These are phyloP conservation scores for Potamarius usumacintae DNA, from an alignment of 2,113 vertebrate species.

Conservation along the genomic window DNA sequence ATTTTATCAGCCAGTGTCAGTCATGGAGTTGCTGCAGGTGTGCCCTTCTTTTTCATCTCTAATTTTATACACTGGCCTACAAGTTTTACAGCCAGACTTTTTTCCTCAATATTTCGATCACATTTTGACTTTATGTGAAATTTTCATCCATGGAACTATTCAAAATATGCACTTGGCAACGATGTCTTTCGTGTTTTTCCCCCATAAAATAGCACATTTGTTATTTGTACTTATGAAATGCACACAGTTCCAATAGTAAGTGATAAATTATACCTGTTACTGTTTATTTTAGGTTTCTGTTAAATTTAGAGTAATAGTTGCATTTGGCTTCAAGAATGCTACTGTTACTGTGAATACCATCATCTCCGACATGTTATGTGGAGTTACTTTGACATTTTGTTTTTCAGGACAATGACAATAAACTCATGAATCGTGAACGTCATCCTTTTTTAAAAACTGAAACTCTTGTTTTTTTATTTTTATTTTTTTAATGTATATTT, in stretches of 20 bases:
- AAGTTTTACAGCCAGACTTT: not conserved
- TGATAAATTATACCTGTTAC: not conserved
- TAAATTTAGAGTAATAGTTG: not conserved
- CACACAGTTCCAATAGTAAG: not conserved
- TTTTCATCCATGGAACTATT: not conserved
- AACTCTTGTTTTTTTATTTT: too few species aligned
- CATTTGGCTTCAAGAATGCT: not conserved
- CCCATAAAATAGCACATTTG: not conserved
- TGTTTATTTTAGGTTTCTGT: not conserved
- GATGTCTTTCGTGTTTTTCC: not conserved
- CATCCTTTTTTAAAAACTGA: too few species aligned
- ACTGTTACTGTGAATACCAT: not conserved
- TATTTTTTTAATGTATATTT: not conserved
- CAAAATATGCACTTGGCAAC: not conserved
- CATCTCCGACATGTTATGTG: not conserved
- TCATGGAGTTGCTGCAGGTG: constrained; percentile 8
- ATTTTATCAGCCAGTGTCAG: constrained; percentile 22
- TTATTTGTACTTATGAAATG: not conserved
- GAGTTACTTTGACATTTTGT: not conserved
- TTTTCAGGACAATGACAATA: not conserved
- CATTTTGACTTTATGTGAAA: not conserved
- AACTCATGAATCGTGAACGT: not conserved
- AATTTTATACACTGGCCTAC: not conserved
- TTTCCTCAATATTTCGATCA: not conserved
- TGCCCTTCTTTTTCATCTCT: constrained; percentile 5